A percentile compares a stretch with the other conserved stretches of the same genome.
These are phyloP conservation scores for Oceanites oceanicus DNA, from an alignment of 2,113 vertebrate species.

Conservation along the genomic window DNA sequence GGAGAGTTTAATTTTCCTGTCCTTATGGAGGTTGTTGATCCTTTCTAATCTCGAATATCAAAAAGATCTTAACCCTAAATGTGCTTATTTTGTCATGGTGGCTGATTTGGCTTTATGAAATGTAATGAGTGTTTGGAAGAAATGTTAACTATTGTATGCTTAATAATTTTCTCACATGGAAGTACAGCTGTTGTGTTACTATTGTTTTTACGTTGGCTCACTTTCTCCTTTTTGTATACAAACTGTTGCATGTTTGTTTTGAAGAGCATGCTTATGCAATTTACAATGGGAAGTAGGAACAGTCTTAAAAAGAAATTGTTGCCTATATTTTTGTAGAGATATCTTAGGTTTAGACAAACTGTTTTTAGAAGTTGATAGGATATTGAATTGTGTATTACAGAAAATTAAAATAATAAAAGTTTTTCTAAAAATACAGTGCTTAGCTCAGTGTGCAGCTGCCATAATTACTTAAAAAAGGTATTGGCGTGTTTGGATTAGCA, in stretches of 20 bases:
- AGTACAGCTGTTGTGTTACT: background rate
- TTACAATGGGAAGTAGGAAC: background rate
- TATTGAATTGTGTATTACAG: background rate
- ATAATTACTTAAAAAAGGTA: background rate
- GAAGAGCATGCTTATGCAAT: background rate
- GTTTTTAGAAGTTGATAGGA: background rate
- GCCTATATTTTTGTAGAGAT: background rate
- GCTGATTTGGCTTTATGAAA: background rate
- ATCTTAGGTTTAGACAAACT: background rate
- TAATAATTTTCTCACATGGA: background rate
- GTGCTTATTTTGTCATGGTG: background rate
- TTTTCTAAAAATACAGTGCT: background rate
- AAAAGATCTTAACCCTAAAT: slow-evolving; percentile 3
- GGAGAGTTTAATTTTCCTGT: background rate
- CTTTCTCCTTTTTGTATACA: background rate
- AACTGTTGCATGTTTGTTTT: background rate
- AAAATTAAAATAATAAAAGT: background rate
- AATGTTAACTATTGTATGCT: background rate
- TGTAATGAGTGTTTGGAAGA: background rate
- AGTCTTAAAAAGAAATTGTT: background rate
- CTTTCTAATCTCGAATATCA: background rate
- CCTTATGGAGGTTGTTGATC: background rate
- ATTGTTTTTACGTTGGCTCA: background rate
- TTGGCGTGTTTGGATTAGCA: background rate
- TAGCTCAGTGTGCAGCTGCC: background rate